Evolutionary conservation across 2,888 invertebrate species (phyloP), one percentile per base, ranked within the genome.

Genomic region (Temnothorax unifasciatus): DNA sequence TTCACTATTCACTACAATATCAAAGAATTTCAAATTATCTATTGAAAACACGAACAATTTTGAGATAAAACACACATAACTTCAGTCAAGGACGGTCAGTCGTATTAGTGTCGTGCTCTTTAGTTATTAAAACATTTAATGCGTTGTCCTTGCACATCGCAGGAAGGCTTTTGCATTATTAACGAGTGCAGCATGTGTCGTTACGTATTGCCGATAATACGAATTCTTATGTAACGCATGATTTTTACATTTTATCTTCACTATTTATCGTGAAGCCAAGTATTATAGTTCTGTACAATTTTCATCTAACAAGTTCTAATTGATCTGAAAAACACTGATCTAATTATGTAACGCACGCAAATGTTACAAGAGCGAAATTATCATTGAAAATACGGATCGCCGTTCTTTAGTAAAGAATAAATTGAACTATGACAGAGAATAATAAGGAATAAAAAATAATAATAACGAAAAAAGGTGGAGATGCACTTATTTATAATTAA

Each of bases 81-180:
- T 66, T 47, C 3, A 8, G n/a, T n/a, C 73, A 54, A 71, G 71
- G 71, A 41, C 18, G 41, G 25, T 38, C 38, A 21, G 15, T 59
- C 44, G n/a, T 25, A 47, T 66, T 47, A 44, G 18, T 66, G 18
- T 4, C 44, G 25, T 25, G 44, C 4, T 9, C 18, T 74, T 57
- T 59, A 59, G 2, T 59, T 74, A 44, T 59, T 59, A 59, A 74
- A 59, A 73, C 15, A 73, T 73, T 73, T 73, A 57, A 73, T 73
- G 25, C 44, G 44, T 59, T 34, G 73, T 74, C 44, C 59, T 73
- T 73, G 73, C 57, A 11, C 6, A 11, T 41, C 3, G 29, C 54
- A 73, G 41, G 54, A 57, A 73, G 38, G 54, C 73, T 73, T 34
- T 41, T 57, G 25, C 41, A 73, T 73, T 73, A 73, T 73, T 57